Conservation (phyloP, 2,797 vertebrate species). For the Xenops minutus region DNA sequence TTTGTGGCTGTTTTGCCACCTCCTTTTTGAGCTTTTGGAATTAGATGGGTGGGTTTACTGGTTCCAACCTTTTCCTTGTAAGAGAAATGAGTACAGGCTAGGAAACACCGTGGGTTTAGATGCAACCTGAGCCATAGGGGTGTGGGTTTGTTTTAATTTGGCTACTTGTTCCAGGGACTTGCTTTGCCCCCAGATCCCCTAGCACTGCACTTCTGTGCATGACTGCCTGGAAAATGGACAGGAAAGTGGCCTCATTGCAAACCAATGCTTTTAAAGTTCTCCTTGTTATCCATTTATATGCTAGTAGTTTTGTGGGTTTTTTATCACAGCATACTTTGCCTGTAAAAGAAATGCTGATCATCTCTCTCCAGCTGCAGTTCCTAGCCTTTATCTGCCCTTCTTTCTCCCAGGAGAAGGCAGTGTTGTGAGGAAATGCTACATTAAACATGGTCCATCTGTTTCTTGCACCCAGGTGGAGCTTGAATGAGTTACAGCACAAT, state of each 20-base stretch:
- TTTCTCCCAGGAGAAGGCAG: neutral
- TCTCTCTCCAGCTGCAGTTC: neutral
- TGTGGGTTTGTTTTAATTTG: neutral
- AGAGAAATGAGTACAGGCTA: neutral
- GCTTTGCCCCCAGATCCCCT: neutral
- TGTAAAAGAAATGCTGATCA: neutral
- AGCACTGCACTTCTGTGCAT: fast-evolving
- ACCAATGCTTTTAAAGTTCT: neutral
- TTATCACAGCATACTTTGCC: neutral
- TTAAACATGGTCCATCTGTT: neutral
- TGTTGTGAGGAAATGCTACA: neutral
- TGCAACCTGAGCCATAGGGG: neutral
- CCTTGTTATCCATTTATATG: neutral
- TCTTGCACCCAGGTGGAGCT: neutral
- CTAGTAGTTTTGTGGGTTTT: neutral
- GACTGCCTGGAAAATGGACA: neutral
- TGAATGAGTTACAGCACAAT: neutral
- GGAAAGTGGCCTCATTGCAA: neutral
- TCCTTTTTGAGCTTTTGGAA: neutral
- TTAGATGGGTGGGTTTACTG: neutral
- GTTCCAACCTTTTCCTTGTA: neutral
- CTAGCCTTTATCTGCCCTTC: neutral
- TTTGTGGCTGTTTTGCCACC: neutral
- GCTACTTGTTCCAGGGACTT: neutral
- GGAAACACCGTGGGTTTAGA: neutral